Evolutionary conservation across 2,113 vertebrate genomes (phyloP), one percentile per base, ranked within the genome.

Genomic region (Hypomesus transpacificus): DNA sequence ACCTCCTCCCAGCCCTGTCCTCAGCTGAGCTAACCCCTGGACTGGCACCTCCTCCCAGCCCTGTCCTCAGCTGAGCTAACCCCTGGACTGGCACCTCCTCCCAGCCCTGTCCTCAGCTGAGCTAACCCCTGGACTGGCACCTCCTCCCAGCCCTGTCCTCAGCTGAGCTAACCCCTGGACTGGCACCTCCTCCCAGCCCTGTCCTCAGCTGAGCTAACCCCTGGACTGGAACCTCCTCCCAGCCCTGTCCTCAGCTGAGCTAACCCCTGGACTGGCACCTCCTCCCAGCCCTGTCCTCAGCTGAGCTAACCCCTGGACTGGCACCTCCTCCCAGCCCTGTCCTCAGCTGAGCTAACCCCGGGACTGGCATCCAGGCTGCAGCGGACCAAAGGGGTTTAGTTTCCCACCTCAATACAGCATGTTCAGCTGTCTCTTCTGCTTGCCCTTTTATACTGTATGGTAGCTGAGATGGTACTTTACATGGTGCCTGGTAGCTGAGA

Each of bases 331-430:
- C n/a, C n/a, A n/a, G n/a, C n/a, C n/a, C n/a, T n/a, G n/a, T n/a
- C n/a, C n/a, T n/a, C 28, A 31, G 28, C 28, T 31, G 28, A 31
- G 28, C 28, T 3, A 31, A 31, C 28, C 28, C 28, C 28, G 2
- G 28, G 28, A 7, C 53, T 69, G 56, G 26, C 57, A 69, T 28
- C 34, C 28, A 34, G 3, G 26, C 67, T 57, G 13, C 53, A 5
- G 31, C 31, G 4, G 31, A 26, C 26, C 34, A 24, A 66, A 65
- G 24, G 50, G n/a, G 68, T 28, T 74, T 57, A 24, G 31, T 70
- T 69, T 51, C 56, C 53, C 68, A 39, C 67, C 17, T 6, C 52
- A 51, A 57, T 57, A 64, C 68, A 68, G 60, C 56, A 51, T 28
- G 14, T 51, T 34, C 14, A 18, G 67, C 73, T 69, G 73, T 63